Evolutionary conservation across 2,113 vertebrate species (phyloP).

Genomic region (Coryphaenoides rupestris): DNA sequence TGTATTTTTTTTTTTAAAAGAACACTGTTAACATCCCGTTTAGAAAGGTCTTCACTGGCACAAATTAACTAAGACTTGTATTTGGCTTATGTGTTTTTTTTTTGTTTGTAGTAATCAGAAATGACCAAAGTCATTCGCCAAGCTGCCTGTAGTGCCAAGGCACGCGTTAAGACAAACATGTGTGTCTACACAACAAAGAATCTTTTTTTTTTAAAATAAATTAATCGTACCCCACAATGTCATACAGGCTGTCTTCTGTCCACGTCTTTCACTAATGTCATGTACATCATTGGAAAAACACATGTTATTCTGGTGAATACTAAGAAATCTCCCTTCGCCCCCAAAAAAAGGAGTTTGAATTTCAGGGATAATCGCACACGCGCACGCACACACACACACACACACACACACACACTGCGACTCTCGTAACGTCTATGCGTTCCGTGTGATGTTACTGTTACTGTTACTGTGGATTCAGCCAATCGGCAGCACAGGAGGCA

Average conservation of each 20-base stretch:
- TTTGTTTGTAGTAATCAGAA: conserved; percentile 43
- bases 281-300: conserved; percentile 1
- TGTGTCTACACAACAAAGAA: conserved; percentile 31
- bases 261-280: neutral
- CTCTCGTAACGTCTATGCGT: no score
- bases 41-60: conserved; percentile 48
- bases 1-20: neutral
- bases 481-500: conserved; percentile 59
- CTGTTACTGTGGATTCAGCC: no score
- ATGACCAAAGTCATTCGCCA: conserved; percentile 40
- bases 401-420: no score
- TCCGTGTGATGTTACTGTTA: no score
- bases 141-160: conserved; percentile 65
- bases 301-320: conserved; percentile 1
- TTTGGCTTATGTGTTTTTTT: conserved; percentile 32
- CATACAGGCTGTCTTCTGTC: conserved; percentile 7
- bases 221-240: conserved; percentile 24
- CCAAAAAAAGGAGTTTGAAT: neutral
- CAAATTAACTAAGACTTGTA: conserved; percentile 15
- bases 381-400: no score
- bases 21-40: conserved; percentile 19
- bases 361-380: neutral
- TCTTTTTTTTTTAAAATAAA: no score
- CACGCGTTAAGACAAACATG: conserved; percentile 50
- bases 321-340: neutral